Percentiles rank a stretch among this genome's conserved stretches.
Conservation (phyloP, 2,113 vertebrate species). For the Gadus chalcogrammus region DNA sequence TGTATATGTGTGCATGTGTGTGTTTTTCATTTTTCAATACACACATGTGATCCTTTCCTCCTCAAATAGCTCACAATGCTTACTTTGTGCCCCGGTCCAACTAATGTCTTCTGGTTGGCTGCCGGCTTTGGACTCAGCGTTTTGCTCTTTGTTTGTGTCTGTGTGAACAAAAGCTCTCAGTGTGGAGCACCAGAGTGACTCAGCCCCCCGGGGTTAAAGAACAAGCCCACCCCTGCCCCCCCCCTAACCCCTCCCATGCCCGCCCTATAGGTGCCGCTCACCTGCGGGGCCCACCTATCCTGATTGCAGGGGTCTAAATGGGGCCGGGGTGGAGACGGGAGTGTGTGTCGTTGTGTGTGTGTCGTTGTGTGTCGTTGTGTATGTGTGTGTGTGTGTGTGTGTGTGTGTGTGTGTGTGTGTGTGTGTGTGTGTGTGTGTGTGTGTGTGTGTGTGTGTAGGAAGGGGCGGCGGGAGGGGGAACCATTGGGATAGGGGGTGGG, state of each 20-base stretch:
- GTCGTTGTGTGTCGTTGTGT: no score
- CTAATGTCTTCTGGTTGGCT: no score
- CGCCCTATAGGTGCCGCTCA: no score
- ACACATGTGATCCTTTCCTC: no score
- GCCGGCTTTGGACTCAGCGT: no score
- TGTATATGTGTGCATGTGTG: slow-evolving; percentile 20
- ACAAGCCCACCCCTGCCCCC: slow-evolving; percentile 20
- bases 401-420: no score
- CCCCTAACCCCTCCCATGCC: no score
- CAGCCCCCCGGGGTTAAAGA: slow-evolving; percentile 55
- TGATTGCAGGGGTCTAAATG: slow-evolving; percentile 49
- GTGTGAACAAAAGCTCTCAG: slow-evolving; percentile 56
- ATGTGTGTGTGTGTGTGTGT: no score
- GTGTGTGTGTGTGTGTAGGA: no score
- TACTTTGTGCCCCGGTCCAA: neutral
- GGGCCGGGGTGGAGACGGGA: neutral
- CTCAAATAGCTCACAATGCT: neutral
- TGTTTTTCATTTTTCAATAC: neutral
- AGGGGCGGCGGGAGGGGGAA: no score
- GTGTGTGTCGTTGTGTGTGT: neutral
- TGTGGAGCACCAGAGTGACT: slow-evolving; percentile 49
- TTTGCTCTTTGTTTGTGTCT: slow-evolving; percentile 23
- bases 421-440: no score
- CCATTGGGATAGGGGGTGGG: no score
- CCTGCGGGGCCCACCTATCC: slow-evolving; percentile 7